A percentile compares a stretch with the other conserved stretches of the same genome.
These are phyloP conservation scores for Allophyes oxyacanthae DNA, from an alignment of 2,888 invertebrate genomes.

Conservation along the genomic window DNA sequence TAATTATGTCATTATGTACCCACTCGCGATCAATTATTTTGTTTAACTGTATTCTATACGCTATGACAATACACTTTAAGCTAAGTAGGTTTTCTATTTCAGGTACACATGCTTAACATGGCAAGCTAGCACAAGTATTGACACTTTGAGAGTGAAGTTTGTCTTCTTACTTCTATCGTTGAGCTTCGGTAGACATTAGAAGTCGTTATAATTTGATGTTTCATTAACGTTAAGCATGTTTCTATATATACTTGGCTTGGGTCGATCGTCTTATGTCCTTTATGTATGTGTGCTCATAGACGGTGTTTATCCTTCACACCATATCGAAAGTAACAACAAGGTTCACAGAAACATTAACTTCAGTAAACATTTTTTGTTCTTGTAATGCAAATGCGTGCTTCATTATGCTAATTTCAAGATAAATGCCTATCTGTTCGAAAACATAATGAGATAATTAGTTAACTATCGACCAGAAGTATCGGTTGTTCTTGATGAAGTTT, in stretches of 20 bases:
- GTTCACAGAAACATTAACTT: conserved; percentile 48
- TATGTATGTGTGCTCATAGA: conserved; percentile 39
- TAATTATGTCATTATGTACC: too few relatives aligned
- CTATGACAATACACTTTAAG: conserved; percentile 23
- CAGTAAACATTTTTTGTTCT: conserved; percentile 57
- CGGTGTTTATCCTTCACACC: conserved; percentile 53
- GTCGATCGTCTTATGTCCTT: conserved; percentile 35
- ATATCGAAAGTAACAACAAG: conserved; percentile 53
- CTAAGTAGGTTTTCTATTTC: not conserved
- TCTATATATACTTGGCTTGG: conserved; percentile 23
- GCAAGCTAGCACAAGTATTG: conserved; percentile 4
- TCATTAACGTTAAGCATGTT: conserved; percentile 41
- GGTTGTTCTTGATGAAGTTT: conserved; percentile 84
- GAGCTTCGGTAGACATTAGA: conserved; percentile 14
- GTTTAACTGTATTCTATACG: conserved; percentile 26
- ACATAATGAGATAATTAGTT: conserved; percentile 81
- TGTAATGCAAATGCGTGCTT: conserved; percentile 61
- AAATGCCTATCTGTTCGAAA: conserved; percentile 72
- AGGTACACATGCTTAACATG: conserved; percentile 3
- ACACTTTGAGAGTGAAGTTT: conserved; percentile 5
- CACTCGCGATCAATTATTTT: too few relatives aligned
- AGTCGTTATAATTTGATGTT: conserved; percentile 22
- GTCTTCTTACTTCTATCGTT: conserved; percentile 19
- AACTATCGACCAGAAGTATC: conserved; percentile 77
- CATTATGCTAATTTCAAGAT: conserved; percentile 73